phyloP scores from a whole-genome alignment of 2,888 invertebrate species.

The Cataglyphis livida region DNA sequence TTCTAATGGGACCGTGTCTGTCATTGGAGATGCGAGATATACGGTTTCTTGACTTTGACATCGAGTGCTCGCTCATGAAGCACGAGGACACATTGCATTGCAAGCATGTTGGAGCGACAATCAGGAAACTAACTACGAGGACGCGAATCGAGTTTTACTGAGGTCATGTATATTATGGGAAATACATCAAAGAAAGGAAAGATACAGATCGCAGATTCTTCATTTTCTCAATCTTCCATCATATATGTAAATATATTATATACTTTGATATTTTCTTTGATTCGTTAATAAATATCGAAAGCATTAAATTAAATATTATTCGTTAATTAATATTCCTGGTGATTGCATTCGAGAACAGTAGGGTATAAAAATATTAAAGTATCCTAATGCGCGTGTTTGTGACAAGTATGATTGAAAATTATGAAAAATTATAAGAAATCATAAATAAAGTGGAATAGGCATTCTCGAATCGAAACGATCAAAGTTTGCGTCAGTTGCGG shows the following conservation, averaged over 20 bases:
- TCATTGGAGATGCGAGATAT: not conserved
- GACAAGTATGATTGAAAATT: too few species aligned
- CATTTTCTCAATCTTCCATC: not conserved
- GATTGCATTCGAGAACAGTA: not conserved
- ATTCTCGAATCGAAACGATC: not conserved
- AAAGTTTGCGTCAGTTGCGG: not conserved
- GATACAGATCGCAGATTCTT: conserved; percentile 14
- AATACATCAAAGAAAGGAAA: conserved; percentile 42
- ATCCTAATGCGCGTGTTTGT: not conserved
- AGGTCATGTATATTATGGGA: conserved; percentile 18
- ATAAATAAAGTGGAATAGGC: not conserved
- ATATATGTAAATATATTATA: not conserved
- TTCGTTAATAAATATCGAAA: not conserved
- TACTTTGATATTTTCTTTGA: not conserved
- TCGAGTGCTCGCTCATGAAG: conserved; percentile 74
- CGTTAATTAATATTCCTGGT: not conserved
- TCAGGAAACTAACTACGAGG: conserved; percentile 79
- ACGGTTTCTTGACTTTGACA: conserved; percentile 83
- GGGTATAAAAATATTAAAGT: not conserved
- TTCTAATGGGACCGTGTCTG: not conserved
- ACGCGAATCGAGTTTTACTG: conserved; percentile 66
- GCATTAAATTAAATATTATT: not conserved
- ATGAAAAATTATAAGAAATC: not conserved
- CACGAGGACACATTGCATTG: conserved; percentile 76
- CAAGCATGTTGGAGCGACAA: conserved; percentile 77